Evolutionary conservation across 2,888 invertebrate genomes (phyloP).

Genomic region (Lepidochitona cinerea): DNA sequence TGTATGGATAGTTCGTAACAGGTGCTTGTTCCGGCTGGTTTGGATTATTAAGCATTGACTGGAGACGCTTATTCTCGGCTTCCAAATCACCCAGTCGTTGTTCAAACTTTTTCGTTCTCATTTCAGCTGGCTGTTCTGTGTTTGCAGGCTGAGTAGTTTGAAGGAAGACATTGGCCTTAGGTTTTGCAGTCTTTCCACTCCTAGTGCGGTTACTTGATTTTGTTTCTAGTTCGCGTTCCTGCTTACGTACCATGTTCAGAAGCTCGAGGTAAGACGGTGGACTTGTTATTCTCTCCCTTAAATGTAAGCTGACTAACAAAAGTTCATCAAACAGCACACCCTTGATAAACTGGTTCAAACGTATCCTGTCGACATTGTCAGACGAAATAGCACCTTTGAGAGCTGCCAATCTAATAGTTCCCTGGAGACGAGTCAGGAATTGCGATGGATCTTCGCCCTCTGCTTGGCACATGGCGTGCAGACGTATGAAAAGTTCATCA

Average conservation of each 20-base stretch:
- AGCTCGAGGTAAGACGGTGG: background rate
- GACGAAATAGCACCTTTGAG: background rate
- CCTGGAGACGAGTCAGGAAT: background rate
- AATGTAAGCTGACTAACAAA: background rate
- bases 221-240: background rate
- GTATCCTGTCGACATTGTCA: background rate
- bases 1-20: background rate
- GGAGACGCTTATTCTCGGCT: background rate
- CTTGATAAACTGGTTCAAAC: conserved; percentile 4
- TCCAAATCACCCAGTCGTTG: background rate
- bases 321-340: background rate
- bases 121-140: background rate
- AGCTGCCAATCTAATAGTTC: background rate
- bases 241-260: background rate
- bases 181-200: background rate
- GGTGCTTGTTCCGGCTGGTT: background rate
- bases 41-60: background rate
- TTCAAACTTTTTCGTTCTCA: background rate
- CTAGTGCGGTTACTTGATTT: background rate
- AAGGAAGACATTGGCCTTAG: background rate
- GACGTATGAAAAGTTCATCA: background rate
- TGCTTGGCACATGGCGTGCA: background rate
- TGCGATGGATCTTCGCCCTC: background rate
- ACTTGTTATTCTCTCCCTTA: background rate
- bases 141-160: background rate